phyloP scores from a whole-genome alignment of 2,113 vertebrate species.

The Tricholaema leucomelas region DNA sequence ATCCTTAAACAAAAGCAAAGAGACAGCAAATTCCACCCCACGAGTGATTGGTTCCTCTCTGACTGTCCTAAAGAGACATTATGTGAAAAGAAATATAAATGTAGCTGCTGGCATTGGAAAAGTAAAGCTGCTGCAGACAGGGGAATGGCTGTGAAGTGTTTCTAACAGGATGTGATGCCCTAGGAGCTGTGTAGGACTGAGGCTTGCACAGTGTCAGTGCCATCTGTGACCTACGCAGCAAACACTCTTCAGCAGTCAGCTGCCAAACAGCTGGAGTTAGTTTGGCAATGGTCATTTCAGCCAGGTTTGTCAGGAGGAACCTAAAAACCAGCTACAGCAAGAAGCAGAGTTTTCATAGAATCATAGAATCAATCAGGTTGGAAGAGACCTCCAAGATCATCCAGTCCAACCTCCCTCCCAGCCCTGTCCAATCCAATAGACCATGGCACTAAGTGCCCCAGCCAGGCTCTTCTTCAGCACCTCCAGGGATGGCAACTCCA shows the following conservation, averaged over 20 bases:
- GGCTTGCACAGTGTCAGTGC: not conserved
- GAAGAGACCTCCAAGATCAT: too few relatives aligned
- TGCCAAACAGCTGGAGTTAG: not conserved
- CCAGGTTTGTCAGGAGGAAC: not conserved
- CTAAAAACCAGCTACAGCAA: not conserved
- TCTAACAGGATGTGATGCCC: not conserved
- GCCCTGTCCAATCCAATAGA: too few relatives aligned
- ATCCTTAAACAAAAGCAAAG: not conserved
- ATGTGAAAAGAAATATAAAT: not conserved
- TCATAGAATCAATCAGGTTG: too few relatives aligned
- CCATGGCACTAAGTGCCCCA: too few relatives aligned
- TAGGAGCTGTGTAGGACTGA: not conserved
- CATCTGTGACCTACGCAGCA: not conserved
- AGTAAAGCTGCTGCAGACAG: not conserved
- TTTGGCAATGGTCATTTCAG: not conserved
- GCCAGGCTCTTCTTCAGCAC: too few relatives aligned
- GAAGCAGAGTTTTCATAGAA: not conserved
- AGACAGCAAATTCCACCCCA: not conserved
- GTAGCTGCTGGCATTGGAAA: not conserved
- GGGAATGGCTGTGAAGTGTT: not conserved
- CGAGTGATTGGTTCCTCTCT: not conserved
- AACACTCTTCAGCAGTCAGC: not conserved
- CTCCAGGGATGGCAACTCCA: too few relatives aligned
- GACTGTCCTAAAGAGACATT: not conserved
- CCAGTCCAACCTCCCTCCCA: too few relatives aligned